Percentiles rank a stretch among this genome's conserved stretches.
phyloP scores from a whole-genome alignment of 2,797 vertebrate species.

The Australoheros facetus region DNA sequence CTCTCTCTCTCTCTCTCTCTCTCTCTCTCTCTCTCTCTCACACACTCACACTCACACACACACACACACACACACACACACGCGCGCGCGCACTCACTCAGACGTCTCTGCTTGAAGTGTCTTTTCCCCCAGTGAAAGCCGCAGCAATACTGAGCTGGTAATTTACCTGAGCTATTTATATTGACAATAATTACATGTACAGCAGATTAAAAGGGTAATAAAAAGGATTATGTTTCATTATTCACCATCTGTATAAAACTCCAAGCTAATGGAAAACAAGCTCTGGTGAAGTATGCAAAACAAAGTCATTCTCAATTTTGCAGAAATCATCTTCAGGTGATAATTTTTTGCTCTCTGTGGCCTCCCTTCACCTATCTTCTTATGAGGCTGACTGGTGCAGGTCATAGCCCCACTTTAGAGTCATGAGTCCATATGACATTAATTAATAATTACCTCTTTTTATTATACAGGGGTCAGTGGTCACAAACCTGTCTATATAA shows the following conservation, averaged over 20 bases:
- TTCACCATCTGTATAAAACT: neutral
- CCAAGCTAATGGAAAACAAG: neutral
- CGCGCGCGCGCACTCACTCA: neutral
- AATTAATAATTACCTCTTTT: constrained; percentile 36
- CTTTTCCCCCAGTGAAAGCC: constrained; percentile 20
- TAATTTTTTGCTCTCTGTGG: neutral
- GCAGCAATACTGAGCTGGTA: constrained; percentile 8
- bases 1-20: neutral
- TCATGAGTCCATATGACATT: constrained; percentile 31
- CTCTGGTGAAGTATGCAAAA: neutral
- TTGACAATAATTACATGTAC: constrained; percentile 25
- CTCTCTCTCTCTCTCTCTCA: neutral
- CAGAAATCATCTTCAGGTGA: neutral
- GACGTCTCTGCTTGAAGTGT: constrained; percentile 17
- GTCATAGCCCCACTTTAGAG: constrained; percentile 36
- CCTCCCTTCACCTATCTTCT: constrained; percentile 1
- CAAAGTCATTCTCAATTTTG: neutral
- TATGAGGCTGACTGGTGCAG: constrained; percentile 1
- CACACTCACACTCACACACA: neutral
- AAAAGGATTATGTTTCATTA: constrained; percentile 12
- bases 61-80: neutral
- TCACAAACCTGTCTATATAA: neutral
- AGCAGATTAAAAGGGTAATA: constrained; percentile 49
- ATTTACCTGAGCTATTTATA: constrained; percentile 47
- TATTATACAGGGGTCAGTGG: constrained; percentile 15